A percentile compares a stretch with the other conserved stretches of the same genome.
Evolutionary conservation across 2,888 invertebrate genomes (phyloP).

Genomic region (Hirtodrosophila cameraria): DNA sequence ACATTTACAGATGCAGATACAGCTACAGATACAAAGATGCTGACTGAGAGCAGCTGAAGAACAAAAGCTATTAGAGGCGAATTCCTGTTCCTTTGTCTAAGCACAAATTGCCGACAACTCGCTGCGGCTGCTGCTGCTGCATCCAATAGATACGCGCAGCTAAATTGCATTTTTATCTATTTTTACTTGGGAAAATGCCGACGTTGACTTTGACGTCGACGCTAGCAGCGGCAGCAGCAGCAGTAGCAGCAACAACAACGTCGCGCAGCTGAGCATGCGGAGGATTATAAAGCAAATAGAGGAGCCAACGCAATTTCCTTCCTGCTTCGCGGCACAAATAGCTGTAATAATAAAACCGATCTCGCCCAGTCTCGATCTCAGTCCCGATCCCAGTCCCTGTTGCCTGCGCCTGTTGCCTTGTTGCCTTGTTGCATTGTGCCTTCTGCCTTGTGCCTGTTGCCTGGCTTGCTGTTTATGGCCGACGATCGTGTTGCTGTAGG

Average conservation of each 20-base stretch:
- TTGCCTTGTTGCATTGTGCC: conserved; percentile 28
- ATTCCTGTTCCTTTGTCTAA: conserved; percentile 79
- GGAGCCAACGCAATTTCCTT: conserved; percentile 63
- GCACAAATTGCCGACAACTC: conserved; percentile 72
- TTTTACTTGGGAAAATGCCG: conserved; percentile 74
- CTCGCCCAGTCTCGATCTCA: conserved; percentile 3
- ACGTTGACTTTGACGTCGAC: conserved; percentile 32
- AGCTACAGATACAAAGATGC: conserved; percentile 6
- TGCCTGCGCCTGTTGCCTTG: conserved; percentile 6
- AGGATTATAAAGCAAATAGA: conserved; percentile 68
- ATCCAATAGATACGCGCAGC: conserved; percentile 49
- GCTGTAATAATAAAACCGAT: conserved; percentile 70
- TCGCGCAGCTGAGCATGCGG: conserved; percentile 49
- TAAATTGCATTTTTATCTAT: conserved; percentile 79
- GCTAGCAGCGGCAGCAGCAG: conserved; percentile 7
- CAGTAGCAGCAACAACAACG: conserved; percentile 1
- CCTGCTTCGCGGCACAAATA: conserved; percentile 61
- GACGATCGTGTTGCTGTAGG: conserved; percentile 60
- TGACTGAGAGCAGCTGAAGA: conserved; percentile 21
- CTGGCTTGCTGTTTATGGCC: conserved; percentile 39
- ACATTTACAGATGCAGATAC: conserved; percentile 24
- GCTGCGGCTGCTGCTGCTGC: conserved; percentile 30
- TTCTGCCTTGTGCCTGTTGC: conserved; percentile 10
- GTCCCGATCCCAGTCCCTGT: background rate
- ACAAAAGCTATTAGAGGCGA: conserved; percentile 66